Conservation (phyloP, 2,113 vertebrate species). For the Chiloscyllium plagiosum region DNA sequence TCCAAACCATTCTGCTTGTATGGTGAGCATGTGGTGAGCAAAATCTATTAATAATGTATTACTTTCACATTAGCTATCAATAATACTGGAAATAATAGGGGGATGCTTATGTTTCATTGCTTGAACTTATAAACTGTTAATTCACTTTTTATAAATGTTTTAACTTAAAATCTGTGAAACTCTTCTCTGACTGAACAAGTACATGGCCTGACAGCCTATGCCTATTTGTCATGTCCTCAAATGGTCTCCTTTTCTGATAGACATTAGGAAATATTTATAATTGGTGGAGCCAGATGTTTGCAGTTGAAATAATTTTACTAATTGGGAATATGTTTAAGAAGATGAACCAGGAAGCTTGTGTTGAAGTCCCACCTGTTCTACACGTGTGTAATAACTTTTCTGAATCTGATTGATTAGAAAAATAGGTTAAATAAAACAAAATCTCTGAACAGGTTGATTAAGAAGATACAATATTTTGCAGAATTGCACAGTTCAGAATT, state of each 20-base stretch:
- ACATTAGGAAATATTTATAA: background rate
- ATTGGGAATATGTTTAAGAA: background rate
- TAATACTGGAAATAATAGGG: background rate
- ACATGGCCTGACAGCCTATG: background rate
- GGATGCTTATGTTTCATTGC: background rate
- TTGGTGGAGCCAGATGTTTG: background rate
- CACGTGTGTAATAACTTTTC: too few relatives aligned
- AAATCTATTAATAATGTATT: background rate
- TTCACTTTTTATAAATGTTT: too few relatives aligned
- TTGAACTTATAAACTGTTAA: too few relatives aligned
- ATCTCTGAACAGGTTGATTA: too few relatives aligned
- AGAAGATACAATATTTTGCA: background rate
- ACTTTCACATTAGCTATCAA: slow-evolving; percentile 13
- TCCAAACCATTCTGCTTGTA: background rate
- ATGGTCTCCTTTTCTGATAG: too few relatives aligned
- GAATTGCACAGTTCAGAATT: background rate
- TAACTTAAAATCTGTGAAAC: background rate
- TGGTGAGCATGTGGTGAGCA: background rate
- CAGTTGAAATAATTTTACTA: background rate
- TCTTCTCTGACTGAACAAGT: background rate
- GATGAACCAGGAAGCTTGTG: too few relatives aligned
- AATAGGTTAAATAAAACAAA: too few relatives aligned
- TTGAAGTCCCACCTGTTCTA: too few relatives aligned
- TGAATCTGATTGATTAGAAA: too few relatives aligned
- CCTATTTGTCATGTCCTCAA: background rate